A percentile compares a stretch with the other conserved stretches of the same genome.
Conservation (phyloP, 2,888 invertebrate genomes). For the Rosalia funebris region DNA sequence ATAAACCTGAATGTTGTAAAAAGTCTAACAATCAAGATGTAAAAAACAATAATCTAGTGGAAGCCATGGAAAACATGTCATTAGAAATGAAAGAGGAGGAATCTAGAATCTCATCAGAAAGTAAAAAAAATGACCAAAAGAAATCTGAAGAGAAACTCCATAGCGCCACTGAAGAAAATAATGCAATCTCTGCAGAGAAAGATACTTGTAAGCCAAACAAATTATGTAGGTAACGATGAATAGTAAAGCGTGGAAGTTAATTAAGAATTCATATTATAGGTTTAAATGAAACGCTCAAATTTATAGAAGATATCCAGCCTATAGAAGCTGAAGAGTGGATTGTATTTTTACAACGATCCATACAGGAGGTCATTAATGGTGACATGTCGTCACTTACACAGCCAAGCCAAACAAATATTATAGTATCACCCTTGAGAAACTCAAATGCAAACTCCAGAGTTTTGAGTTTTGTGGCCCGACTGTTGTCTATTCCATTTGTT, state of each 20-base stretch:
- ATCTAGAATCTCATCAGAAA: not conserved
- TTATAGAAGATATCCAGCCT: slow-evolving; percentile 64
- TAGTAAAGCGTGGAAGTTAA: not conserved
- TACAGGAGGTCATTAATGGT: slow-evolving; percentile 84
- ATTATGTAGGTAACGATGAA: too few species aligned
- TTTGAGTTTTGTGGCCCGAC: slow-evolving; percentile 71
- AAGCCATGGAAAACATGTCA: slow-evolving; percentile 12
- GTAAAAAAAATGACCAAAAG: not conserved
- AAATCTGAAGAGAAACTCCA: too few species aligned
- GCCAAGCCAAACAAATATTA: slow-evolving; percentile 69
- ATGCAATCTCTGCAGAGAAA: not conserved
- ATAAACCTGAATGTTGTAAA: slow-evolving; percentile 21
- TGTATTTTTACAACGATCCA: slow-evolving; percentile 82
- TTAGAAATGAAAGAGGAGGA: slow-evolving; percentile 3
- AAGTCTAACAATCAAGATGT: slow-evolving; percentile 34
- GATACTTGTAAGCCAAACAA: too few species aligned
- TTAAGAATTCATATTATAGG: too few species aligned
- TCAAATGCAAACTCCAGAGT: slow-evolving; percentile 72
- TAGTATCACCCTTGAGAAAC: slow-evolving; percentile 72
- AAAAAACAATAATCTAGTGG: slow-evolving; percentile 39
- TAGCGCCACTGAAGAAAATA: too few species aligned
- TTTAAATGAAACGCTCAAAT: slow-evolving; percentile 47
- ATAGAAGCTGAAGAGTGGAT: slow-evolving; percentile 90
- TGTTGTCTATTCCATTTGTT: slow-evolving; percentile 74
- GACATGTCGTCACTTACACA: slow-evolving; percentile 81